phyloP scores from a whole-genome alignment of 2,888 invertebrate genomes.

The Zonitis immaculata region DNA sequence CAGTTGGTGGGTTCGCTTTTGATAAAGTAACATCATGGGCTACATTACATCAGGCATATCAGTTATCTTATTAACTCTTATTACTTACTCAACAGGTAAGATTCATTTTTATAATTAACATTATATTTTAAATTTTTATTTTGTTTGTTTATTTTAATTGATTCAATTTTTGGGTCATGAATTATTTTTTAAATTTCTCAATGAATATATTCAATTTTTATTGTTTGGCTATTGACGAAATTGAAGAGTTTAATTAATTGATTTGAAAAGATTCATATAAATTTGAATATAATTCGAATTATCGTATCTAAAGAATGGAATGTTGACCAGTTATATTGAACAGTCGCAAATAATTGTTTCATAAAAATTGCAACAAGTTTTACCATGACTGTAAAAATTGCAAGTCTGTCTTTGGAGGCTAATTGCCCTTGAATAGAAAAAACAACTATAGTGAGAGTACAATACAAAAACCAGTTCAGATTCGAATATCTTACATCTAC shows the following conservation, averaged over 20 bases:
- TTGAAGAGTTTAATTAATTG: neutral
- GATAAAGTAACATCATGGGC: constrained; percentile 24
- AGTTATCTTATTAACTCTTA: constrained; percentile 23
- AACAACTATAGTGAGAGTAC: constrained; percentile 4
- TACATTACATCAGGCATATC: constrained; percentile 23
- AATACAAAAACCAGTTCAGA: neutral
- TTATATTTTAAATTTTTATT: neutral
- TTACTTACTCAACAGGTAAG: constrained; percentile 23
- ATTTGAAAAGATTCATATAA: constrained; percentile 8
- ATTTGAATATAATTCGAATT: constrained; percentile 12
- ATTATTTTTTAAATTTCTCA: too few relatives aligned
- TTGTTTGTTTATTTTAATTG: neutral
- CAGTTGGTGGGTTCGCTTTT: constrained; percentile 31
- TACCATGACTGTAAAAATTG: constrained; percentile 18
- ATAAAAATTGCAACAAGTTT: constrained; percentile 18
- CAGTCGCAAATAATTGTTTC: constrained; percentile 8
- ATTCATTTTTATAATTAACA: constrained; percentile 2
- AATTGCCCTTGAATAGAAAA: constrained; percentile 20
- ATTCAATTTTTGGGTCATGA: too few relatives aligned
- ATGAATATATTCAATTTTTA: neutral
- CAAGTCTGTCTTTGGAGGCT: constrained; percentile 16
- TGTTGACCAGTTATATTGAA: constrained; percentile 14
- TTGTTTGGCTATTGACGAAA: neutral
- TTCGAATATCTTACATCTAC: neutral
- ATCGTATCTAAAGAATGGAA: constrained; percentile 14